phyloP scores from a whole-genome alignment of 2,113 vertebrate species.

The Circaetus gallicus region DNA sequence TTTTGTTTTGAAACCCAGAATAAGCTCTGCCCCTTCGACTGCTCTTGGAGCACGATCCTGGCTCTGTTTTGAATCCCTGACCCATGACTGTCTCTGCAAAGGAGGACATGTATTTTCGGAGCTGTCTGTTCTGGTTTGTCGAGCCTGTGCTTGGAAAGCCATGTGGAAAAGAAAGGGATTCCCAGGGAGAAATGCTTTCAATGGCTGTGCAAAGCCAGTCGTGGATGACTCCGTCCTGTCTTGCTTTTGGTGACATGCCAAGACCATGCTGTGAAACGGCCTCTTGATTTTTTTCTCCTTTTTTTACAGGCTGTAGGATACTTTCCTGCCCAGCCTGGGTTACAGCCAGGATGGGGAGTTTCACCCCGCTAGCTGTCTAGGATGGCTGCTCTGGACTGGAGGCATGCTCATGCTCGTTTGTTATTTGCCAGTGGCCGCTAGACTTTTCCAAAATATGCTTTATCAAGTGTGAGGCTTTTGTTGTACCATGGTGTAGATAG shows the following conservation, averaged over 20 bases:
- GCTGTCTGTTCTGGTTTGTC: slow-evolving; percentile 40
- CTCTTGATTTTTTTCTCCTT: not conserved
- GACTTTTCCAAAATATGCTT: not conserved
- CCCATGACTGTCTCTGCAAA: not conserved
- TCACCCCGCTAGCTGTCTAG: not conserved
- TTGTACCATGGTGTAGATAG: not conserved
- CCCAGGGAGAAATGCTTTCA: not conserved
- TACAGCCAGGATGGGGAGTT: not conserved
- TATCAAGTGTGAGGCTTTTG: not conserved
- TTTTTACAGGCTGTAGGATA: not conserved
- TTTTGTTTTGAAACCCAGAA: not conserved
- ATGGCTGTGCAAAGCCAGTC: not conserved
- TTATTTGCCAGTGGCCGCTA: not conserved
- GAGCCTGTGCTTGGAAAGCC: not conserved
- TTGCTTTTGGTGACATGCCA: not conserved
- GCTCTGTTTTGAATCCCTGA: not conserved
- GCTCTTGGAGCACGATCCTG: not conserved
- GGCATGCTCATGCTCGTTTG: fast-evolving
- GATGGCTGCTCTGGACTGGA: not conserved
- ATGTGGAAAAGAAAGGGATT: not conserved
- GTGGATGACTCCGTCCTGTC: not conserved
- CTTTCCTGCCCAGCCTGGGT: not conserved
- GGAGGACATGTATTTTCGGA: slow-evolving; percentile 24
- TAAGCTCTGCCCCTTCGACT: not conserved
- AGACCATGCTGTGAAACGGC: not conserved